Conservation (phyloP, 2,113 vertebrate species). For the Oceanodroma tethys region DNA sequence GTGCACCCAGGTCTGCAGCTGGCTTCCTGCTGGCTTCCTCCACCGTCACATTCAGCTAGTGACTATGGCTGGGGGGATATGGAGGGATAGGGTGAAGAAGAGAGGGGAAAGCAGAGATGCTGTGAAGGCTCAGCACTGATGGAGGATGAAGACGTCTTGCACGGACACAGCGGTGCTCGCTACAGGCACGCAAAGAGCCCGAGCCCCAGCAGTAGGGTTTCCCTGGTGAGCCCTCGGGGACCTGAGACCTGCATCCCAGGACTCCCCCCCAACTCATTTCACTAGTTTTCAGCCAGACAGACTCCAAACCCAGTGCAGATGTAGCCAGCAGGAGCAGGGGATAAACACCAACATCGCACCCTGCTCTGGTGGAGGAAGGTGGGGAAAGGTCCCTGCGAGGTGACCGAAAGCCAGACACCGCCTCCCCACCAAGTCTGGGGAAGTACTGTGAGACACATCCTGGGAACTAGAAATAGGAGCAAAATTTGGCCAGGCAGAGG, state of each 20-base stretch:
- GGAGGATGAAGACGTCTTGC: not conserved
- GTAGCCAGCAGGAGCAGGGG: not conserved
- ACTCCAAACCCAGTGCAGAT: rapidly evolving
- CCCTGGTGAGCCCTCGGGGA: not conserved
- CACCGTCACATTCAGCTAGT: not conserved
- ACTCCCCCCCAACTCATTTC: not conserved
- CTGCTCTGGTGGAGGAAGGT: not conserved
- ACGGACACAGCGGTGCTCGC: not conserved
- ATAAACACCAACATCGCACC: rapidly evolving
- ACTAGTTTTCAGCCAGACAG: not conserved
- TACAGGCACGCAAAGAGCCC: not conserved
- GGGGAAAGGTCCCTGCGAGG: not conserved
- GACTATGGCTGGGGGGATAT: not conserved
- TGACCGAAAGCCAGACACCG: not conserved
- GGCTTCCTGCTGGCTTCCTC: not conserved
- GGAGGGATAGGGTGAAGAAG: not conserved
- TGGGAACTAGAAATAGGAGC: not conserved
- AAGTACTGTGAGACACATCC: not conserved
- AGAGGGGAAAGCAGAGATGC: not conserved
- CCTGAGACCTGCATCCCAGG: not conserved
- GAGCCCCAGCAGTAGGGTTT: not conserved
- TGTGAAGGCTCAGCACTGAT: not conserved
- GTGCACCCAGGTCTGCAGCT: not conserved
- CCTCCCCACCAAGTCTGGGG: too few relatives aligned
- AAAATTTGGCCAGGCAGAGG: not conserved